These are phyloP conservation scores for Augochlora pura DNA, from an alignment of 1,140 invertebrate genomes.

Conservation along the genomic window DNA sequence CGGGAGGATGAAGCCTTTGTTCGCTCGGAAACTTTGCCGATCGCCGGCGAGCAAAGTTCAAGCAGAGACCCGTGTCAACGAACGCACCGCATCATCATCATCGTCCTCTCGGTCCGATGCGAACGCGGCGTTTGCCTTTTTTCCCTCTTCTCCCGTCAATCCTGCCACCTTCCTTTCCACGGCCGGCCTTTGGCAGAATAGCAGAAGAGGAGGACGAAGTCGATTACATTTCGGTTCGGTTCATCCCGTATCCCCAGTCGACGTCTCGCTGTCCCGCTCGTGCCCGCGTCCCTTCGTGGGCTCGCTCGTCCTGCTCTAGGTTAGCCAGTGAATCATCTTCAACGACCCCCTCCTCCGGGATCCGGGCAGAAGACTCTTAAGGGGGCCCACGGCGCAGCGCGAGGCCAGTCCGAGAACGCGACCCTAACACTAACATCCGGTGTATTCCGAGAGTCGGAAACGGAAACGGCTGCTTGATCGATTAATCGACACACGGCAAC, in stretches of 20 bases:
- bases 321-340: slow-evolving; percentile 77
- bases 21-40: too few relatives aligned
- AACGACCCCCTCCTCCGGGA: slow-evolving; percentile 74
- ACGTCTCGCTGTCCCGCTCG: slow-evolving; percentile 8
- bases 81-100: slow-evolving; percentile 27
- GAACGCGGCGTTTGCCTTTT: neutral
- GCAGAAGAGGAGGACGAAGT: slow-evolving; percentile 2
- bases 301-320: slow-evolving; percentile 69
- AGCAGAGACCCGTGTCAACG: slow-evolving; percentile 36
- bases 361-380: slow-evolving; percentile 78
- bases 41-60: neutral
- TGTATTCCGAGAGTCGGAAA: slow-evolving; percentile 69
- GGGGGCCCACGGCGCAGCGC: slow-evolving; percentile 75
- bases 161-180: too few relatives aligned
- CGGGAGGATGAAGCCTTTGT: neutral
- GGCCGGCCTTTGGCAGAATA: neutral
- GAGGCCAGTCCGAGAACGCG: slow-evolving; percentile 79
- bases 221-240: slow-evolving; percentile 55
- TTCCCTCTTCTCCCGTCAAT: neutral
- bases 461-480: slow-evolving; percentile 64
- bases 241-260: slow-evolving; percentile 11
- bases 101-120: neutral
- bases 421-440: slow-evolving; percentile 79
- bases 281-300: slow-evolving; percentile 46
- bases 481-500: slow-evolving; percentile 65